Percentiles rank a stretch among this genome's conserved stretches.
Conservation (phyloP, 2,113 vertebrate genomes). For the Pionites leucogaster region DNA sequence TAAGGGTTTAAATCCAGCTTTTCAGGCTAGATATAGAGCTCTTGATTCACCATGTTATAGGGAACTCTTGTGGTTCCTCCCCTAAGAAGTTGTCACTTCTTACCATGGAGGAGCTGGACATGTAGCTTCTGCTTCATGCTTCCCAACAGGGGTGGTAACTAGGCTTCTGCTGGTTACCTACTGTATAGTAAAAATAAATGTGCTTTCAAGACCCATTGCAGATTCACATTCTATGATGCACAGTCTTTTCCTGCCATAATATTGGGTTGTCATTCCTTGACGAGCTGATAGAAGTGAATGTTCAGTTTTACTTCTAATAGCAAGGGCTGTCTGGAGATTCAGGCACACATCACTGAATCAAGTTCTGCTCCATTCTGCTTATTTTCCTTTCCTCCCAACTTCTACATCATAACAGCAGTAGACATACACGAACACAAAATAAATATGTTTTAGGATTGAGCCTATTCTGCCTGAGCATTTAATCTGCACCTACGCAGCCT, state of each 20-base stretch:
- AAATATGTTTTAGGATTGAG: not conserved
- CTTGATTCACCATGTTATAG: not conserved
- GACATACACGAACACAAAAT: fast-evolving
- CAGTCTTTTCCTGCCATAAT: not conserved
- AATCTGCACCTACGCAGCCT: not conserved
- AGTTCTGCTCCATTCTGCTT: not conserved
- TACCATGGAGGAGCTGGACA: not conserved
- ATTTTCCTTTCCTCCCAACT: not conserved
- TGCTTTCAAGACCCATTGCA: not conserved
- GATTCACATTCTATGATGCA: not conserved
- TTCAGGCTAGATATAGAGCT: not conserved
- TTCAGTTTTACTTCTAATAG: not conserved
- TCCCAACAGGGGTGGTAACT: not conserved
- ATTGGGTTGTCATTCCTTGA: not conserved
- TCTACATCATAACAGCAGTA: not conserved
- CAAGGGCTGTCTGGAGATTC: not conserved
- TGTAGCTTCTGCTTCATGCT: not conserved
- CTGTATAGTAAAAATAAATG: not conserved
- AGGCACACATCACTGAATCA: not conserved
- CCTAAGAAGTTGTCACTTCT: not conserved
- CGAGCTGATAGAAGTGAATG: not conserved
- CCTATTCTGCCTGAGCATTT: not conserved
- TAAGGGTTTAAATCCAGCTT: not conserved
- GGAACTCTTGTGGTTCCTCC: not conserved
- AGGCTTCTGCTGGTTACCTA: not conserved